These are phyloP conservation scores for Protonibea diacanthus DNA, from an alignment of 2,797 vertebrate species.

Conservation along the genomic window DNA sequence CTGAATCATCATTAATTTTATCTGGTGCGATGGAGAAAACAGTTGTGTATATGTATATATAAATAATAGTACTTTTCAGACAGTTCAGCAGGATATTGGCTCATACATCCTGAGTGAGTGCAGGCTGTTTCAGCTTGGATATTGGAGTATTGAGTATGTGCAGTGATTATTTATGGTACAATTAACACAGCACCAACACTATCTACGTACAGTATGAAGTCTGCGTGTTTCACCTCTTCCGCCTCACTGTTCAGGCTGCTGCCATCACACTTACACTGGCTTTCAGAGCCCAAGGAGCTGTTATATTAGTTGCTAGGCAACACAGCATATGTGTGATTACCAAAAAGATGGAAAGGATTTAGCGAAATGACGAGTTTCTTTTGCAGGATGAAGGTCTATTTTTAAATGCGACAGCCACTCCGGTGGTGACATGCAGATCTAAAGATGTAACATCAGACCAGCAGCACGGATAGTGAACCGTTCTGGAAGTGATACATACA, in stretches of 20 bases:
- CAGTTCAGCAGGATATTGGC: background rate
- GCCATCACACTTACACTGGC: constrained; percentile 50
- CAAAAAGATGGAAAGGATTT: constrained; percentile 22
- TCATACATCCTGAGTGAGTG: background rate
- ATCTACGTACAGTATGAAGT: constrained; percentile 11
- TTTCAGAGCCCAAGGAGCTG: constrained; percentile 49
- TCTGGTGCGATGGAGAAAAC: too few species aligned
- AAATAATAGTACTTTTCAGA: too few species aligned
- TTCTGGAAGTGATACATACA: background rate
- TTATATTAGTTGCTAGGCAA: constrained; percentile 67
- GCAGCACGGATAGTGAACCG: background rate
- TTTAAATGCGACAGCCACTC: constrained; percentile 12
- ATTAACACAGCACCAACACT: constrained; percentile 5
- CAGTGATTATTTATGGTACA: constrained; percentile 27
- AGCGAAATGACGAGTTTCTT: constrained; percentile 12
- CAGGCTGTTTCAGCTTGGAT: background rate
- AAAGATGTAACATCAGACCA: background rate
- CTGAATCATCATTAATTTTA: background rate
- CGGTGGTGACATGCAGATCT: background rate
- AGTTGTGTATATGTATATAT: too few species aligned
- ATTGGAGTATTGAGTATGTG: constrained; percentile 8
- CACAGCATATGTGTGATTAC: constrained; percentile 16
- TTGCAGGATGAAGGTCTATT: constrained; percentile 19
- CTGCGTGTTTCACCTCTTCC: constrained; percentile 22
- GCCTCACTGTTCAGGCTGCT: background rate